Conservation (phyloP, 2,888 invertebrate species). For the Caenorhabditis zanzibari region DNA sequence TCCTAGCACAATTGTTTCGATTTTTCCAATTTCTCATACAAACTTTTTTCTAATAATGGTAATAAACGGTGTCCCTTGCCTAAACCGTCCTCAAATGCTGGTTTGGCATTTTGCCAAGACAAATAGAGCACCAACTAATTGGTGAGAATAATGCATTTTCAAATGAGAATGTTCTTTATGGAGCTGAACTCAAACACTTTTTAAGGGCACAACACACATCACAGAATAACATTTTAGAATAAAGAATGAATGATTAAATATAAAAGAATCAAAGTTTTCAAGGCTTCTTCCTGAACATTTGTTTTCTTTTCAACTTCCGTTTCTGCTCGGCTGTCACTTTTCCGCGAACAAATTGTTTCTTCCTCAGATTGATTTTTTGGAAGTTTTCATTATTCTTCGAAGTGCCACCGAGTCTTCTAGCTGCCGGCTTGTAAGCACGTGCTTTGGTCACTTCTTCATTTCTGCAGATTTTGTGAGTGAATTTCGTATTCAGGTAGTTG, state of each 20-base stretch:
- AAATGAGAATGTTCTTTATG: conserved; percentile 3
- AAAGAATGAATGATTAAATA: conserved; percentile 5
- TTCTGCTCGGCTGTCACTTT: conserved; percentile 73
- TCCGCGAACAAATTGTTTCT: conserved; percentile 73
- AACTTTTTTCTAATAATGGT: conserved; percentile 50
- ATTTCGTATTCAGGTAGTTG: not conserved
- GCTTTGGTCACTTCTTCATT: conserved; percentile 50
- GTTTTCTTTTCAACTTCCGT: conserved; percentile 71
- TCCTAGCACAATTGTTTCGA: conserved; percentile 3
- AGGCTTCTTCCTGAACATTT: conserved; percentile 68
- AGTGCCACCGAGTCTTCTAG: conserved; percentile 29
- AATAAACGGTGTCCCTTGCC: conserved; percentile 54
- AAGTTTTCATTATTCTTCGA: conserved; percentile 67
- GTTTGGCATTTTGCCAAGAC: conserved; percentile 5
- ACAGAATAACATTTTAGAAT: not conserved
- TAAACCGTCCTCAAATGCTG: not conserved
- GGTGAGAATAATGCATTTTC: not conserved
- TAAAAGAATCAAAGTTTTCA: not conserved
- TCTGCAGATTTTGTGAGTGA: conserved; percentile 31
- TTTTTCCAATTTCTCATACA: conserved; percentile 9
- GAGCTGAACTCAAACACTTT: conserved; percentile 1
- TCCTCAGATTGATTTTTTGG: conserved; percentile 74
- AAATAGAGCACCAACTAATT: not conserved
- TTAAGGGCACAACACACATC: not conserved
- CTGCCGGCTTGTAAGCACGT: conserved; percentile 51